Evolutionary conservation across 2,113 vertebrate genomes (phyloP).

Genomic region (Fulmarus glacialis): DNA sequence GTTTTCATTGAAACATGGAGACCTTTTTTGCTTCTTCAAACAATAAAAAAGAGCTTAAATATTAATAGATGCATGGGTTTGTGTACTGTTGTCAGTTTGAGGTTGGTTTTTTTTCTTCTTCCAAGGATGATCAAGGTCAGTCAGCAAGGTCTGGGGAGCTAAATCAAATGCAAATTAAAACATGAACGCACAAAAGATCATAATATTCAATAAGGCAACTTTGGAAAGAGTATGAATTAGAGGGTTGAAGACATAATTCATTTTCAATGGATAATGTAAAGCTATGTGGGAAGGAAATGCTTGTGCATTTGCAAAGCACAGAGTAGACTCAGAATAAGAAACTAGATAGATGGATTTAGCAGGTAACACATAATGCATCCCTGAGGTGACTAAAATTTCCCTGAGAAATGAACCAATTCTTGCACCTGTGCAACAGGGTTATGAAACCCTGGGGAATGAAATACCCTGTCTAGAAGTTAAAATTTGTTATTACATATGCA

Average conservation of each 20-base stretch:
- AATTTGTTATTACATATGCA: background rate
- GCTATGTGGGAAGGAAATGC: background rate
- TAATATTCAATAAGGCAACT: constrained; percentile 60
- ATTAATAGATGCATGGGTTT: background rate
- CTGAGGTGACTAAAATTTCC: constrained; percentile 23
- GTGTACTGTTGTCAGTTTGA: background rate
- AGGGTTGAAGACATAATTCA: constrained; percentile 36
- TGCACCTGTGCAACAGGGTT: background rate
- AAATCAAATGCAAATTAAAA: constrained; percentile 67
- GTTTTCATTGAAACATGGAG: background rate
- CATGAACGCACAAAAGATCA: background rate
- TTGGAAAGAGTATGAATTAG: constrained; percentile 50
- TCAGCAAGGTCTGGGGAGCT: background rate
- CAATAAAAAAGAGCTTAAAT: background rate
- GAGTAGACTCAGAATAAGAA: background rate
- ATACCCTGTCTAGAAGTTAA: background rate
- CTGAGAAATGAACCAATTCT: constrained; percentile 25
- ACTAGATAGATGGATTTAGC: constrained; percentile 15
- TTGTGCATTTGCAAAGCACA: constrained; percentile 1
- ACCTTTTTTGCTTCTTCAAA: background rate
- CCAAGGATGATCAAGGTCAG: constrained; percentile 52
- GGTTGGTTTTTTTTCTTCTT: background rate
- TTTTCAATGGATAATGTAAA: constrained; percentile 46
- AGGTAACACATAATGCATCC: constrained; percentile 25
- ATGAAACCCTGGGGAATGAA: constrained; percentile 10